Percentiles rank a stretch among this genome's conserved stretches.
phyloP scores from a whole-genome alignment of 2,113 vertebrate genomes.

The Ptilorrhoa leucosticta region DNA sequence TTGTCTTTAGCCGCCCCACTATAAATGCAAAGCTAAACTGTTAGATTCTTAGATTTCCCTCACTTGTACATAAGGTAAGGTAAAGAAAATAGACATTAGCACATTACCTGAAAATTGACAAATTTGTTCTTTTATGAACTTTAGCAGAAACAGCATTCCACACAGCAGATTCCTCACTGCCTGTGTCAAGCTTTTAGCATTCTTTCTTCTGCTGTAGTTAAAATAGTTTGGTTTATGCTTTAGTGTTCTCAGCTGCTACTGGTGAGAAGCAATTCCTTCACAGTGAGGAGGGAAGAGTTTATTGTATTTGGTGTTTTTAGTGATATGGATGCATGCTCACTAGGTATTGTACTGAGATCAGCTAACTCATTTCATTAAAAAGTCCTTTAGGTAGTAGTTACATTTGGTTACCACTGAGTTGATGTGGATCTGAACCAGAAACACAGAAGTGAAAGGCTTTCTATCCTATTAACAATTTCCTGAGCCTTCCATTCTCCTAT shows the following conservation, averaged over 20 bases:
- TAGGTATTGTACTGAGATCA: neutral
- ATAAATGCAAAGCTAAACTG: neutral
- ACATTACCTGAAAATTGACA: neutral
- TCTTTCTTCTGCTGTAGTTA: neutral
- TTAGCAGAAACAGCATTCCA: neutral
- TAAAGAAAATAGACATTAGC: neutral
- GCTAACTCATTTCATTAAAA: constrained; percentile 15
- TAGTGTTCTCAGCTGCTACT: neutral
- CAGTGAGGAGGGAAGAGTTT: neutral
- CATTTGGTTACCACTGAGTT: constrained; percentile 11
- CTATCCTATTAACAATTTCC: constrained; percentile 53
- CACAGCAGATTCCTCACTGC: neutral
- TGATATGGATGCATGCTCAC: neutral
- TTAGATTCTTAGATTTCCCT: neutral
- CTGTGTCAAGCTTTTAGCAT: neutral
- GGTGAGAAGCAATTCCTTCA: neutral
- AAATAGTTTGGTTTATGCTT: neutral
- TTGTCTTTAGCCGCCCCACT: neutral
- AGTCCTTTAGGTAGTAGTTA: constrained; percentile 10
- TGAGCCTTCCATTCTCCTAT: constrained; percentile 41
- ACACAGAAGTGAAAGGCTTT: constrained; percentile 37
- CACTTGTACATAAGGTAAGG: neutral
- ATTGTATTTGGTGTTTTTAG: neutral
- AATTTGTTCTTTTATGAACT: neutral
- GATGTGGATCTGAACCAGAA: constrained; percentile 48